These are phyloP conservation scores for Hypolimnas misippus DNA, from an alignment of 2,888 invertebrate genomes.

Conservation along the genomic window DNA sequence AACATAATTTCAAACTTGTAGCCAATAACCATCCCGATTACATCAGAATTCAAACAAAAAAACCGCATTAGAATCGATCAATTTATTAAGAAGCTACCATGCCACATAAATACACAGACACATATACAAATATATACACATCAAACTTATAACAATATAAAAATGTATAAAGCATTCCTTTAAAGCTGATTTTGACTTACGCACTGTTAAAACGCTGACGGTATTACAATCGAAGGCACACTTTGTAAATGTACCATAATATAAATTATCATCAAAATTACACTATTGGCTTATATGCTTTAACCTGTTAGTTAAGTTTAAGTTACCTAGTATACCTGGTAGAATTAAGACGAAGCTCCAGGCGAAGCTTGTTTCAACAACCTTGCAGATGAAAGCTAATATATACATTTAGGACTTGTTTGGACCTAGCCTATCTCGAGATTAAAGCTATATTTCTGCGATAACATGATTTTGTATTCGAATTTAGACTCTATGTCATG, in stretches of 20 bases:
- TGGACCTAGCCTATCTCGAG: conserved; percentile 26
- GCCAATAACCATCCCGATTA: too few relatives aligned
- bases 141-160: too few relatives aligned
- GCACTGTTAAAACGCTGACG: too few relatives aligned
- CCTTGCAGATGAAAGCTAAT: conserved; percentile 26
- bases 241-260: not conserved
- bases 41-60: too few relatives aligned
- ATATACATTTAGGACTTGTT: conserved; percentile 25
- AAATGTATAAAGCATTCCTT: too few relatives aligned
- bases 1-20: too few relatives aligned
- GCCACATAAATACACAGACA: too few relatives aligned
- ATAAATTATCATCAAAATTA: not conserved
- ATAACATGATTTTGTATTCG: not conserved
- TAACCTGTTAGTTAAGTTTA: conserved; percentile 3
- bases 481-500: not conserved
- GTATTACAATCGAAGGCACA: too few relatives aligned
- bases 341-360: conserved; percentile 16
- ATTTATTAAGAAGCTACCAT: too few relatives aligned
- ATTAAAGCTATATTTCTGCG: conserved; percentile 22
- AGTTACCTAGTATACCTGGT: conserved; percentile 12
- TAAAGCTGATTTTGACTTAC: too few relatives aligned
- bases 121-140: too few relatives aligned
- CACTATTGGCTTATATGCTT: not conserved
- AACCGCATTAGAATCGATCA: too few relatives aligned
- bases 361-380: conserved; percentile 23